Evolutionary conservation across 2,797 vertebrate genomes (phyloP).

Genomic region (Tokudaia tokunoshimensis): DNA sequence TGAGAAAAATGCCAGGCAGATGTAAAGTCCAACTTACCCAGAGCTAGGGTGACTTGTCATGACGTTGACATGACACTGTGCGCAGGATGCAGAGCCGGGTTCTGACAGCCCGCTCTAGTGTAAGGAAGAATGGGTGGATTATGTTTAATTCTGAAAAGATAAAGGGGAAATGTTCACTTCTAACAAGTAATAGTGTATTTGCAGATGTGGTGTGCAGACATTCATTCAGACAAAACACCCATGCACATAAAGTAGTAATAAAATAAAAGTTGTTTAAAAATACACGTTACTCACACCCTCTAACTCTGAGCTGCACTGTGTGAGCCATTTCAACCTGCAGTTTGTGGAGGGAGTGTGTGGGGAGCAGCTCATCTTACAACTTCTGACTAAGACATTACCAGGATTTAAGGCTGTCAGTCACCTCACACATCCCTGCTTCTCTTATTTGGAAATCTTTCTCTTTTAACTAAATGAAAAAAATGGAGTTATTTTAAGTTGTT

Average conservation of each 20-base stretch:
- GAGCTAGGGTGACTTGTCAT: rapidly evolving
- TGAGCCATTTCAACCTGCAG: not conserved
- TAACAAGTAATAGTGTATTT: not conserved
- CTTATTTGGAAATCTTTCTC: conserved; percentile 12
- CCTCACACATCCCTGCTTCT: conserved; percentile 8
- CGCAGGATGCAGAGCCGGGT: not conserved
- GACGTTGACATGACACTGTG: not conserved
- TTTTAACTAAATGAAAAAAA: not conserved
- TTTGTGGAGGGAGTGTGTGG: not conserved
- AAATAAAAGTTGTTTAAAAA: conserved; percentile 38
- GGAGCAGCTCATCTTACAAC: not conserved
- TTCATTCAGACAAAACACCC: not conserved
- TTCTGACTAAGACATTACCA: not conserved
- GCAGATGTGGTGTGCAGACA: not conserved
- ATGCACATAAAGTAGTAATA: not conserved
- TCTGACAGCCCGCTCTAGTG: not conserved
- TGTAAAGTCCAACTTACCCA: not conserved
- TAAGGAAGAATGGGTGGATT: conserved; percentile 3
- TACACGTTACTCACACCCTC: not conserved
- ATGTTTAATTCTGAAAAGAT: not conserved
- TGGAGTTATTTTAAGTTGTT: conserved; percentile 15
- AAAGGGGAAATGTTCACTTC: not conserved
- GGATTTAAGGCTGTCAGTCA: conserved; percentile 5
- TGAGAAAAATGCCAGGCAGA: not conserved
- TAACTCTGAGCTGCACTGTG: not conserved